Conservation (phyloP, 1,140 invertebrate genomes). For the Drosophila obscura region DNA sequence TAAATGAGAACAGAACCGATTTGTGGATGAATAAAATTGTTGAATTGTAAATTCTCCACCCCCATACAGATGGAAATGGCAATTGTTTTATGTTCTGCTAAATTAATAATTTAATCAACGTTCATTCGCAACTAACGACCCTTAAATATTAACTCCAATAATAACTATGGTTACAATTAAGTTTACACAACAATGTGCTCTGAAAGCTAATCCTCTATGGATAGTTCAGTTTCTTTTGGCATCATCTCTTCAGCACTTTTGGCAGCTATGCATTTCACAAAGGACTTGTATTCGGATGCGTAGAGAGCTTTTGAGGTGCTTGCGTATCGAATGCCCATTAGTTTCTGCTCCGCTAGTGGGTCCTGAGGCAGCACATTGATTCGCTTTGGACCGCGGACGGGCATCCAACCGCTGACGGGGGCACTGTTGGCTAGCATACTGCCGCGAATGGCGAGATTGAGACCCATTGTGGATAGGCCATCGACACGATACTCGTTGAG, state of each 20-base stretch:
- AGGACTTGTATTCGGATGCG: slow-evolving; percentile 64
- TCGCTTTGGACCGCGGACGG: slow-evolving; percentile 86
- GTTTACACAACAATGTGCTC: background rate
- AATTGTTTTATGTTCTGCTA: background rate
- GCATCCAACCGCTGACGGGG: slow-evolving; percentile 89
- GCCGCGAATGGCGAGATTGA: slow-evolving; percentile 87
- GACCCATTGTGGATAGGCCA: slow-evolving; percentile 84
- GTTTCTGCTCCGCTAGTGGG: slow-evolving; percentile 35
- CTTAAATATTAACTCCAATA: background rate
- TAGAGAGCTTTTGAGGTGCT: slow-evolving; percentile 61
- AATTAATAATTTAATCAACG: background rate
- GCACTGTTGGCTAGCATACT: slow-evolving; percentile 89
- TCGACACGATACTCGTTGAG: slow-evolving; percentile 88
- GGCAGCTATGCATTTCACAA: slow-evolving; percentile 51
- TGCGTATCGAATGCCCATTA: slow-evolving; percentile 35
- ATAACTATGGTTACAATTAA: background rate
- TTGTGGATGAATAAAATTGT: slow-evolving; percentile 68
- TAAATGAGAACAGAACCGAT: slow-evolving; percentile 33
- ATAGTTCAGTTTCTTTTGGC: no score
- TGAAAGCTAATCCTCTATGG: background rate
- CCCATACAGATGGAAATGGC: background rate
- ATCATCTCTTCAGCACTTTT: slow-evolving; percentile 8
- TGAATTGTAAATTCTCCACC: slow-evolving; percentile 46
- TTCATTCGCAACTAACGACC: background rate
- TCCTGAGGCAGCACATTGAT: slow-evolving; percentile 27